Conservation (phyloP, 2,797 vertebrate genomes). For the Helicolenus hilgendorfi region DNA sequence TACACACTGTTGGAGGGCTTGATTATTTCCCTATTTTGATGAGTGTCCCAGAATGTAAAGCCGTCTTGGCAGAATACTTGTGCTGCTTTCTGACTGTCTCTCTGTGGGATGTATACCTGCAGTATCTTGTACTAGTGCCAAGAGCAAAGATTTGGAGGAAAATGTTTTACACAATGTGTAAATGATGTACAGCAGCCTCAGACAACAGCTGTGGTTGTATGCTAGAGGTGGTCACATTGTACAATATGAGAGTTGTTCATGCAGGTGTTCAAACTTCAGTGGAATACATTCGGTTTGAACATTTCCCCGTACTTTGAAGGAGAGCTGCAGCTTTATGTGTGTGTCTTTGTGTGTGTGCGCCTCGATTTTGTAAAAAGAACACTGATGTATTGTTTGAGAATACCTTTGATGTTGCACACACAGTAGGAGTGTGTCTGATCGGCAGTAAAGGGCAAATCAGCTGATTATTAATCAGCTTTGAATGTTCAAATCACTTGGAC, state of each 20-base stretch:
- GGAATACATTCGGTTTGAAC: constrained; percentile 29
- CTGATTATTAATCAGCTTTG: constrained; percentile 71
- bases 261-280: constrained; percentile 40
- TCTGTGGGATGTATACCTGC: constrained; percentile 23
- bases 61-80: constrained; percentile 27
- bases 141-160: constrained; percentile 3
- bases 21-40: constrained; percentile 61
- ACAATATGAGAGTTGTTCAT: constrained; percentile 1
- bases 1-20: neutral
- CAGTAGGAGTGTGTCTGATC: constrained; percentile 12
- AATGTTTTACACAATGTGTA: constrained; percentile 23
- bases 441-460: constrained; percentile 57
- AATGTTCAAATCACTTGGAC: constrained; percentile 63
- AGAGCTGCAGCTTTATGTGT: neutral
- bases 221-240: neutral
- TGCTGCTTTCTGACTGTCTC: constrained; percentile 30
- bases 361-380: neutral
- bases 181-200: neutral
- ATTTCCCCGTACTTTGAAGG: constrained; percentile 49
- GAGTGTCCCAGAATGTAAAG: constrained; percentile 14
- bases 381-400: constrained; percentile 44
- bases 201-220: neutral
- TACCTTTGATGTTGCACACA: constrained; percentile 54
- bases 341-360: neutral
- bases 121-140: constrained; percentile 6